Evolutionary conservation across 2,113 vertebrate genomes (phyloP).

Genomic region (Oceanodroma tethys): DNA sequence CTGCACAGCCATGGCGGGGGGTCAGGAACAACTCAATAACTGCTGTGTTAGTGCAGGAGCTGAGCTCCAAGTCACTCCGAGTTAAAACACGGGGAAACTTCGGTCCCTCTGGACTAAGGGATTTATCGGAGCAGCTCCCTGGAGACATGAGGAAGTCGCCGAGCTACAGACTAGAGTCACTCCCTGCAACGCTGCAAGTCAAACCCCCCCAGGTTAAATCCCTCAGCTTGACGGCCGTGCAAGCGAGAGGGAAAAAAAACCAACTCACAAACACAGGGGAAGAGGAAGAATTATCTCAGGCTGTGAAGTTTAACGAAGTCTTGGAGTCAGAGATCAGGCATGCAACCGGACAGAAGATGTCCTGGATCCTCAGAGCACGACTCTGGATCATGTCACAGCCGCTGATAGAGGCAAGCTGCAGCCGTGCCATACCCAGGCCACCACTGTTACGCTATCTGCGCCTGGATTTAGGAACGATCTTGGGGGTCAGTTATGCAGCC

Average conservation of each 20-base stretch:
- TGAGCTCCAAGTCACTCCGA: neutral
- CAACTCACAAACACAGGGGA: neutral
- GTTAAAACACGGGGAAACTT: neutral
- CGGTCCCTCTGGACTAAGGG: neutral
- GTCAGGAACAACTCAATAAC: neutral
- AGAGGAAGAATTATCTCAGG: neutral
- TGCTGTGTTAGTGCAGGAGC: neutral
- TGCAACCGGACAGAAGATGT: neutral
- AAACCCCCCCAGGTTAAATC: neutral
- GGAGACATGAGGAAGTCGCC: fast-evolving
- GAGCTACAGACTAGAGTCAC: neutral
- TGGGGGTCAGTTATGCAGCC: neutral
- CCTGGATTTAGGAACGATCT: neutral
- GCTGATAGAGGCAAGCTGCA: neutral
- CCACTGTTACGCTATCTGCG: fast-evolving
- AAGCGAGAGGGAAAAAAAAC: neutral
- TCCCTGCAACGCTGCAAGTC: neutral
- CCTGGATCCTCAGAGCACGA: neutral
- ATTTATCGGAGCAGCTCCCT: neutral
- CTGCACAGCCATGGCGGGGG: neutral
- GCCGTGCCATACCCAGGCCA: fast-evolving
- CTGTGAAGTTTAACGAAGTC: neutral
- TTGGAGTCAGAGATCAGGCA: neutral
- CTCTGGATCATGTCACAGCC: neutral
- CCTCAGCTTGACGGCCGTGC: fast-evolving